A percentile compares a stretch with the other conserved stretches of the same genome.
phyloP scores from a whole-genome alignment of 2,113 vertebrate species.

The Catharus fuscescens region DNA sequence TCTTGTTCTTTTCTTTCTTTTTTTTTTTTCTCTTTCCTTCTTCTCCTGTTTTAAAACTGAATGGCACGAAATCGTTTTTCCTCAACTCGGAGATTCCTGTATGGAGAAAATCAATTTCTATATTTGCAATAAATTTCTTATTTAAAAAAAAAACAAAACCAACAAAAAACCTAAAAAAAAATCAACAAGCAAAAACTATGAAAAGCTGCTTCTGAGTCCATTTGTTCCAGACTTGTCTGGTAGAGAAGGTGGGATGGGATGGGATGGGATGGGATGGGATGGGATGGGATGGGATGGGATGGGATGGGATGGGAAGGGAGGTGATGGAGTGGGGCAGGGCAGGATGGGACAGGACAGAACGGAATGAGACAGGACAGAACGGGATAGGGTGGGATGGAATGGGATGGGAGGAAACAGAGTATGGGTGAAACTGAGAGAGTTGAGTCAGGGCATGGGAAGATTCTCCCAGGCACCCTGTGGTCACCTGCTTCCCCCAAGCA shows the following conservation, averaged over 20 bases:
- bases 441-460: neutral
- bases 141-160: constrained; percentile 70
- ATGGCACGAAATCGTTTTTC: constrained; percentile 83
- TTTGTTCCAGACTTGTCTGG: neutral
- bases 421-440: neutral
- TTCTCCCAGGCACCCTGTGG: neutral
- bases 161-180: constrained; percentile 27
- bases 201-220: constrained; percentile 32
- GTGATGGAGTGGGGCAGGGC: too few species aligned
- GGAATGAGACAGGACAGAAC: neutral
- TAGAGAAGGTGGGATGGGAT: neutral
- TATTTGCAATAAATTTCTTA: constrained; percentile 90
- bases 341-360: neutral
- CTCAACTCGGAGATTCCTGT: constrained; percentile 82
- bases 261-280: neutral
- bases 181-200: constrained; percentile 1
- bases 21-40: neutral
- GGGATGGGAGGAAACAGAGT: neutral
- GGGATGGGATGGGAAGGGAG: neutral
- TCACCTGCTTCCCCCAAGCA: neutral
- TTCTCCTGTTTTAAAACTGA: constrained; percentile 75
- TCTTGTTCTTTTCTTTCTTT: neutral
- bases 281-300: neutral
- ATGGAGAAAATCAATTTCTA: constrained; percentile 87
- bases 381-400: neutral